Evolutionary conservation across 2,888 invertebrate species (phyloP).

Genomic region (Nomada flava): DNA sequence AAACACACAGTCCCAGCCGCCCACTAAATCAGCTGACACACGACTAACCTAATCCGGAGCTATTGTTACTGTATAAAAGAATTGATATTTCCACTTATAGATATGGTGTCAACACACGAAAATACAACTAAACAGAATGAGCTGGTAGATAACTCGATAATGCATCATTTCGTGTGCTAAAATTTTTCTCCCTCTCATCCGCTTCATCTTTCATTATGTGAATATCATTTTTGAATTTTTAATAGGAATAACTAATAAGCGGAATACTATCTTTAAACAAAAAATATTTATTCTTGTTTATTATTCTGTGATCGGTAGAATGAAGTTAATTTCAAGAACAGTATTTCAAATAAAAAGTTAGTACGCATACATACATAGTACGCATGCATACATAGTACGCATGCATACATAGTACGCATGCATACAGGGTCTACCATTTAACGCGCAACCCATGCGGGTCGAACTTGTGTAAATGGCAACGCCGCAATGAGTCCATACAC

Average conservation of each 20-base stretch:
- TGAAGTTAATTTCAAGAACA: background rate
- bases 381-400: background rate
- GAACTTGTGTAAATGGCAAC: too few relatives aligned
- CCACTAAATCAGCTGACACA: slow-evolving; percentile 38
- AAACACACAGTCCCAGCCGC: slow-evolving; percentile 2
- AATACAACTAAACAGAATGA: slow-evolving; percentile 3
- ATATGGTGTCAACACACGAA: slow-evolving; percentile 8
- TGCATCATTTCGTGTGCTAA: background rate
- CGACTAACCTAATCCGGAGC: slow-evolving; percentile 39
- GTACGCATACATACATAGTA: too few relatives aligned
- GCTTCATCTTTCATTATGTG: background rate
- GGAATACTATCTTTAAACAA: slow-evolving; percentile 2
- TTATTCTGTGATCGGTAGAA: background rate
- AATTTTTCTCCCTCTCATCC: too few relatives aligned
- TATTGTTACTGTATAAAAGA: slow-evolving; percentile 6
- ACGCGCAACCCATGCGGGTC: too few relatives aligned
- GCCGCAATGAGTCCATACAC: too few relatives aligned
- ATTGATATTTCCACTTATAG: slow-evolving; percentile 16
- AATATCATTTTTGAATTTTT: background rate
- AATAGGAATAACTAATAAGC: background rate
- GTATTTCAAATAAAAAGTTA: background rate
- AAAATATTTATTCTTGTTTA: background rate
- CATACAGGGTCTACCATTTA: background rate
- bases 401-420: too few relatives aligned
- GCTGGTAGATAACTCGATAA: background rate